Conservation (phyloP, 2,888 invertebrate species). For the Drosophila anomalipes region DNA sequence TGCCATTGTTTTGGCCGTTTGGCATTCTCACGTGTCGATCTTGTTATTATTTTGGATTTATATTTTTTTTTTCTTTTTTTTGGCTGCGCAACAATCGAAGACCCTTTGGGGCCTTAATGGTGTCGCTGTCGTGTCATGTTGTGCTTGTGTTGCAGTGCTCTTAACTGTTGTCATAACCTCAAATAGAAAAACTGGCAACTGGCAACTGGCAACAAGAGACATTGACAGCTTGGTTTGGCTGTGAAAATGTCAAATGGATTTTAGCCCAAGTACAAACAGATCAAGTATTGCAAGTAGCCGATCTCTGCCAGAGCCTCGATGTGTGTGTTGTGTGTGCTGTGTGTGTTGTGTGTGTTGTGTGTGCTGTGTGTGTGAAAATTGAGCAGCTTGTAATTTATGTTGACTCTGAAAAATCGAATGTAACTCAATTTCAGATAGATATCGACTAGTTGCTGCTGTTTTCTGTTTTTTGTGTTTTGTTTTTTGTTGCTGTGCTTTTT, state of each 20-base stretch:
- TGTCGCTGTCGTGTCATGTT: slow-evolving; percentile 46
- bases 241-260: slow-evolving; percentile 57
- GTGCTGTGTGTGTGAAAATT: slow-evolving; percentile 56
- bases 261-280: slow-evolving; percentile 4
- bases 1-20: slow-evolving; percentile 11
- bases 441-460: slow-evolving; percentile 22
- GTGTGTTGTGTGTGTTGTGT: slow-evolving; percentile 26
- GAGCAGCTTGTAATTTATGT: slow-evolving; percentile 76
- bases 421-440: slow-evolving; percentile 74
- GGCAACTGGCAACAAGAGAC: slow-evolving; percentile 12
- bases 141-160: slow-evolving; percentile 6
- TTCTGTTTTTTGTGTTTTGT: background rate
- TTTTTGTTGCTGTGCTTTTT: background rate
- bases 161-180: slow-evolving; percentile 73
- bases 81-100: slow-evolving; percentile 19
- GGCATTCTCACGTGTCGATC: slow-evolving; percentile 22
- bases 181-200: slow-evolving; percentile 29
- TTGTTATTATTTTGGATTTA: background rate
- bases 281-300: slow-evolving; percentile 7
- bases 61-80: background rate
- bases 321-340: too few relatives aligned
- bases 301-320: background rate
- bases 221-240: slow-evolving; percentile 31
- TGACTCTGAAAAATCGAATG: slow-evolving; percentile 78
- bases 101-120: slow-evolving; percentile 28